phyloP scores from a whole-genome alignment of 2,888 invertebrate species.

The Phengaris arion region DNA sequence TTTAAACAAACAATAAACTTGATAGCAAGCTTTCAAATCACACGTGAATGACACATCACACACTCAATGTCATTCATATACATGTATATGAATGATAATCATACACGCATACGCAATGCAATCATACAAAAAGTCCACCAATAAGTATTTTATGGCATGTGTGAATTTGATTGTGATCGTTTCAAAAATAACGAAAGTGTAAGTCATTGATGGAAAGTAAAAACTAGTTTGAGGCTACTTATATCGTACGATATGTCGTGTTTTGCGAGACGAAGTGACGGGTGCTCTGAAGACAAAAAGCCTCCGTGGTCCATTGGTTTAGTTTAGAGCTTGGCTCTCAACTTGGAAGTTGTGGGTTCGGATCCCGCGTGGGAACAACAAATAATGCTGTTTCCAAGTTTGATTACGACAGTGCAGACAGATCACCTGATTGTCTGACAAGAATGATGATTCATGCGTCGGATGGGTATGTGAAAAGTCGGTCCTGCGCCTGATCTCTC shows the following conservation, averaged over 20 bases:
- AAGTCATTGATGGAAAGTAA: slow-evolving; percentile 23
- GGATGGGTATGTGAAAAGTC: no score
- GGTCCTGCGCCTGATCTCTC: no score
- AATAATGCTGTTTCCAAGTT: no score
- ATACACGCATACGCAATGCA: background rate
- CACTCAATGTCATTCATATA: background rate
- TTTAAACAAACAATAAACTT: background rate
- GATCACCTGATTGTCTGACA: no score
- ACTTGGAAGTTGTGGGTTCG: no score
- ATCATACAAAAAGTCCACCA: slow-evolving; percentile 10
- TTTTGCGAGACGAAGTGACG: background rate
- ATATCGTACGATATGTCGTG: slow-evolving; percentile 19
- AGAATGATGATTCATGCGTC: no score
- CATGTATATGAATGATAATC: no score
- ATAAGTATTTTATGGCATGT: background rate
- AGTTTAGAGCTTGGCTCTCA: no score
- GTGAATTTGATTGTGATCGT: slow-evolving; percentile 21
- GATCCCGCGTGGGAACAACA: no score
- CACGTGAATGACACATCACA: background rate
- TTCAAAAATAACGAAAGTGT: slow-evolving; percentile 24
- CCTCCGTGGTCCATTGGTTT: no score
- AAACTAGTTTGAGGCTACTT: background rate
- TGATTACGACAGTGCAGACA: no score
- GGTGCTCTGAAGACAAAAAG: no score
- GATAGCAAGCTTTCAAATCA: background rate